Base-by-base conservation (phyloP, 1,140 invertebrate genomes). In the Tribolium madens region DNA sequence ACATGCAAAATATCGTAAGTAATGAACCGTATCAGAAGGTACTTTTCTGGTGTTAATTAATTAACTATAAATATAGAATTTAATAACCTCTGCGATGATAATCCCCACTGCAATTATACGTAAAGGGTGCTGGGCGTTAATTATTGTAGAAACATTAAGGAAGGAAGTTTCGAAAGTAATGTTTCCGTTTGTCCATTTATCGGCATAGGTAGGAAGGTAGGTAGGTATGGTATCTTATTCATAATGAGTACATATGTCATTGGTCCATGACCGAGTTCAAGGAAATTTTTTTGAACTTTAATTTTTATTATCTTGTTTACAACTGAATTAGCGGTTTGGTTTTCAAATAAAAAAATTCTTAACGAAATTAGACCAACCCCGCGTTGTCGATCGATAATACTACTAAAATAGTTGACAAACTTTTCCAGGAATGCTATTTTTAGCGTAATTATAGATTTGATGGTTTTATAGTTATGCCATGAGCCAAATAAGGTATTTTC, bases 251-350 rank as follows among this genome's bases (percentile, higher is more conserved):
- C 52, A 17, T 57, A 57, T 57, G 52, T 57, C 52, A 57, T 18
- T 57, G 52, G 52, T 57, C 52, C 52, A 57, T 57, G 52, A 21
- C 52, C 52, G 52, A 57, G 52, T 57, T 57, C 52, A 57, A 57
- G 52, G 52, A 57, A 57, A 57, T 18, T 57, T 57, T 57, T 57
- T 14, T 15, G 12, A 52, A 52, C 50, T 52, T 57, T 21, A 57
- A 57, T 3, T 18, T 57, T 14, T 21, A 57, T 57, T 57, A 21
- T 57, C 52, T 57, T 57, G 52, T 57, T 57, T 57, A 57, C 14
- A 21, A 57, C 7, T 7, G 10, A 57, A 57, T n/a, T 57, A 17
- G 17, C 12, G 10, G 2, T 57, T 57, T 57, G 7, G 15, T 57
- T 21, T 18, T 57, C 48, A 57, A 57, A 18, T 18, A n/a, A 18